A percentile compares a stretch with the other conserved stretches of the same genome.
These are phyloP conservation scores for Philereme vetulata DNA, from an alignment of 2,888 invertebrate genomes.

Conservation along the genomic window DNA sequence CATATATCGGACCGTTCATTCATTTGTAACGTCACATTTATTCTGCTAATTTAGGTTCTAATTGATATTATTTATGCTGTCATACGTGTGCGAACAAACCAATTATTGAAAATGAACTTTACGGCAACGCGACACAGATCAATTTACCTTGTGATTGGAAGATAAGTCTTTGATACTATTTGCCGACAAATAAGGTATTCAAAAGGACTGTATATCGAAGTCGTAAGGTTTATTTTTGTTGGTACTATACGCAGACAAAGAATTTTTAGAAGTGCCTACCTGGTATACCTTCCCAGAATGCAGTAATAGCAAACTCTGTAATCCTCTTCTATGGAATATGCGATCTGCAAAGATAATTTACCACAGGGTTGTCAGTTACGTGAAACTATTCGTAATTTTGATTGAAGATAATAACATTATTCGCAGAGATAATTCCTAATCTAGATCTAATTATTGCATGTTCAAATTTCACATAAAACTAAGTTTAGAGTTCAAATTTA, in stretches of 20 bases:
- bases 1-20: conserved; percentile 45
- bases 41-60: conserved; percentile 55
- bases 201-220: conserved; percentile 31
- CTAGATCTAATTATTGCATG: too few relatives aligned
- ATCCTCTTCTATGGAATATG: conserved; percentile 76
- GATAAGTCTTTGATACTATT: conserved; percentile 5
- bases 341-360: conserved; percentile 72
- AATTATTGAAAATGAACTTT: conserved; percentile 10
- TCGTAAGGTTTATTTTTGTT: conserved; percentile 28
- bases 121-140: conserved; percentile 1
- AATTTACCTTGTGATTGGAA: conserved; percentile 11
- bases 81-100: conserved; percentile 30
- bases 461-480: too few relatives aligned
- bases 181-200: conserved; percentile 12
- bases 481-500: too few relatives aligned
- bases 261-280: conserved; percentile 66
- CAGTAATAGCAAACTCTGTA: conserved; percentile 74
- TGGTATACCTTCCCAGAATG: conserved; percentile 77
- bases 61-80: conserved; percentile 37
- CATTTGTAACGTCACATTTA: conserved; percentile 57
- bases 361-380: conserved; percentile 58
- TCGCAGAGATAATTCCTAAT: too few relatives aligned
- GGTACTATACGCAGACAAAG: conserved; percentile 54
- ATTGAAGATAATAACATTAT: neutral
- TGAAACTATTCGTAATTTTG: neutral